Base-by-base conservation (phyloP, 2,797 vertebrate genomes). In the Rhinatrema bivittatum region DNA sequence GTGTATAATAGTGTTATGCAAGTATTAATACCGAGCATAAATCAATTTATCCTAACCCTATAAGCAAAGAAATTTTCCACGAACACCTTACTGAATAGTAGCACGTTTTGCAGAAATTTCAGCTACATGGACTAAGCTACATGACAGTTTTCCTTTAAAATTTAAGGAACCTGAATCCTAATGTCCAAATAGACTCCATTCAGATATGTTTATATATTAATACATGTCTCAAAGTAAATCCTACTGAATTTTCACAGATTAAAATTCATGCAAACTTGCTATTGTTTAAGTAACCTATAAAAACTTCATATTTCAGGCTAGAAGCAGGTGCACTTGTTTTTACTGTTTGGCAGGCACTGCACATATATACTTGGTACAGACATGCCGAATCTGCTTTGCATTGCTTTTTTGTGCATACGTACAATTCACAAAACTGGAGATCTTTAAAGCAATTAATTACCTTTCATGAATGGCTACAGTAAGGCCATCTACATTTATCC, bases 211-310 rank as follows among this genome's bases (percentile, higher is more conserved):
- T 25, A 32, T 12, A 28, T 62, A 60, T 56, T 30, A 48, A 39
- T 44, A 46, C 7, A 0, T 46, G 58, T 66, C 42, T 43, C 46
- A 51, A 56, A 62, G 56, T 42, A 73, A 68, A 70, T 76, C 59
- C 81, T 84, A 78, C 65, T 36, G 16, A 61, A 72, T 66, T 67
- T 74, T 70, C 82, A 81, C 73, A 84, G 76, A 87, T 76, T 45
- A 54, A 74, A n/a, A 78, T 76, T 87, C 91, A 96, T 97, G 93
- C 92, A 96, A 83, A 78, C 84, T 80, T 74, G 68, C 77, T 86
- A 73, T 78, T 78, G n/a, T 75, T 81, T 82, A 82, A 80, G 69
- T 80, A 87, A 87, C 87, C 78, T 87, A 88, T 72, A 88, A 78
- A 82, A 78, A 78, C 2, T 87, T 87, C 81, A 82, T 80, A 89